Evolutionary conservation across 2,888 invertebrate species (phyloP), one percentile per base, ranked within the genome.

Genomic region (Agrilus mali): DNA sequence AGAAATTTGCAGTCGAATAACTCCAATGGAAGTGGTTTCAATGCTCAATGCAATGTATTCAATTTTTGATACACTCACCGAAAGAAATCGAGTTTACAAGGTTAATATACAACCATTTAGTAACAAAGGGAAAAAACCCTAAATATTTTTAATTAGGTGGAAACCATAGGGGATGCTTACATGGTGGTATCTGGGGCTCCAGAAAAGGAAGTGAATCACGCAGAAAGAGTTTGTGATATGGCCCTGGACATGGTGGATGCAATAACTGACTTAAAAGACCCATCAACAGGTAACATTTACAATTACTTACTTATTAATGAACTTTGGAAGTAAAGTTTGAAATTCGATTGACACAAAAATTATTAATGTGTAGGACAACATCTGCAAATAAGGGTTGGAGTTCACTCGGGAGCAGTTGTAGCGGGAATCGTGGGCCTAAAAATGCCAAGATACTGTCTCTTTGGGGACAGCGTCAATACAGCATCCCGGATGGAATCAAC

Each of bases 121-220:
- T n/a, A n/a, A 17, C 22, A 13, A 38, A 20, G 13, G 12, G 36
- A 8, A 27, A 12, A 15, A 36, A n/a, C 13, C 20, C 5, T 20
- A 20, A 20, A 17, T 35, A 2, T 5, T 10, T 27, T 27, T 27
- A 27, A 27, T 22, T 63, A 92, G 90, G 90, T 93, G 33, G 96
- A 96, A 70, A 96, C 96, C 0, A 95, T 96, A 53, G 95, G 96
- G 0, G 96, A 97, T 61, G 96, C 96, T 0, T 97, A 96, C 64
- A 95, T 97, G 95, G 92, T 95, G 1, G 96, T 95, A 1, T 87
- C 92, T 1, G 96, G 96, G 0, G 94, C 94, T 0, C 95, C 95
- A 0, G 86, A 87, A 53, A 84, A 86, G 56, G 89, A 90, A 59
- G 74, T 75, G 41, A 86, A 89, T 60, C 96, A 97, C 61, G 93